These are phyloP conservation scores for Mythimna lalbum DNA, from an alignment of 2,888 invertebrate species.

Conservation along the genomic window DNA sequence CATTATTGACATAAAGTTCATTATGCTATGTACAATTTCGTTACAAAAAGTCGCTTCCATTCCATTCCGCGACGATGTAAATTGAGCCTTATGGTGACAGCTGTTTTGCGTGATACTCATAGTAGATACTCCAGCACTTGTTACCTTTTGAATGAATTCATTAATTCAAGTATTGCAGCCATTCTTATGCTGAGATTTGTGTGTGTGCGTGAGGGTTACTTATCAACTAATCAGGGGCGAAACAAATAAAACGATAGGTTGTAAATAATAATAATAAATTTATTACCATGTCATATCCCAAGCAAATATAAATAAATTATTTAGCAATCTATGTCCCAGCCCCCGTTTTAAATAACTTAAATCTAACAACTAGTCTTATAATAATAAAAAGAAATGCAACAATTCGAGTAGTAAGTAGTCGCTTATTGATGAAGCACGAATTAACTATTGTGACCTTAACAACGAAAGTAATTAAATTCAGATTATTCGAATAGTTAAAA, in stretches of 20 bases:
- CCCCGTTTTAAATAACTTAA: constrained; percentile 16
- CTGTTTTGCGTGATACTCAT: background rate
- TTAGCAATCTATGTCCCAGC: constrained; percentile 35
- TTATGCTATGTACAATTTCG: too few relatives aligned
- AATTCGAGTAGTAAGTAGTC: constrained; percentile 19
- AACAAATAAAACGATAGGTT: constrained; percentile 18
- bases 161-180: background rate
- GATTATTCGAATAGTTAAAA: constrained; percentile 23
- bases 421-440: constrained; percentile 8
- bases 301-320: constrained; percentile 33
- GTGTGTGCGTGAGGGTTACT: background rate
- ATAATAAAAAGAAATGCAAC: constrained; percentile 12
- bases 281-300: constrained; percentile 47
- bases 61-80: too few relatives aligned
- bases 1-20: too few relatives aligned
- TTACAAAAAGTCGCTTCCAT: too few relatives aligned
- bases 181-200: background rate
- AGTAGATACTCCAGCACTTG: background rate
- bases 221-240: background rate
- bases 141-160: background rate
- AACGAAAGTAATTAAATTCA: background rate
- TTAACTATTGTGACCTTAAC: constrained; percentile 3
- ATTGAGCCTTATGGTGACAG: too few relatives aligned
- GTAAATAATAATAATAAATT: constrained; percentile 33
- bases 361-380: constrained; percentile 2